Conservation (phyloP, 2,888 invertebrate genomes). For the Clanis bilineata region DNA sequence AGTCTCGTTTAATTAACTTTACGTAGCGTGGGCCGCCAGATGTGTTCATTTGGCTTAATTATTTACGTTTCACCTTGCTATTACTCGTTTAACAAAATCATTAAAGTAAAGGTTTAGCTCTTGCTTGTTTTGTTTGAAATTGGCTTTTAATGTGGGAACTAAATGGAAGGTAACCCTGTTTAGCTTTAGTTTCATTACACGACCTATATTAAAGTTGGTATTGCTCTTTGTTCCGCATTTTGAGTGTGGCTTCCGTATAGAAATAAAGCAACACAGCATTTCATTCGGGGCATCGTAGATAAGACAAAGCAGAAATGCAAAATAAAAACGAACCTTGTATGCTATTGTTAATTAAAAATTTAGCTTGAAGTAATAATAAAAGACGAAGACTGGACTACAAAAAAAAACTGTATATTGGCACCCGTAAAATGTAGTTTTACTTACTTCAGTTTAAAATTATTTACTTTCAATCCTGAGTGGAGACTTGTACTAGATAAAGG, state of each 20-base stretch:
- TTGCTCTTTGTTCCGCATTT: neutral
- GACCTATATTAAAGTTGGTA: neutral
- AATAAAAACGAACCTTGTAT: neutral
- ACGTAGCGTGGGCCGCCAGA: constrained; percentile 38
- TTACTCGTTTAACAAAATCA: constrained; percentile 17
- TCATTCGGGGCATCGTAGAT: neutral
- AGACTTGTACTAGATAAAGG: too few species aligned
- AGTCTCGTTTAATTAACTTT: constrained; percentile 46
- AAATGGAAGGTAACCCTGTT: neutral
- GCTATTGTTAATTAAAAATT: too few species aligned
- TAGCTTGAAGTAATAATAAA: too few species aligned
- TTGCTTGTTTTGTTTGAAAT: constrained; percentile 5
- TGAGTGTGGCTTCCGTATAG: neutral
- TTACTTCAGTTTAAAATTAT: too few species aligned
- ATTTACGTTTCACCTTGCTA: constrained; percentile 20
- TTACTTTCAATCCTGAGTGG: too few species aligned
- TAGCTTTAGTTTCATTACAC: neutral
- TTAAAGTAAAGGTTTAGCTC: constrained; percentile 3
- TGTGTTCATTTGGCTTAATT: constrained; percentile 22
- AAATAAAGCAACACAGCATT: neutral
- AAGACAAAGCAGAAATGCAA: neutral
- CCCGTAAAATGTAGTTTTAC: too few species aligned
- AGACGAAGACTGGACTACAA: too few species aligned
- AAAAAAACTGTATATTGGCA: too few species aligned
- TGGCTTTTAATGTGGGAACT: neutral